Base-by-base conservation (phyloP, 2,113 vertebrate species). In the Hydrolagus affinis region DNA sequence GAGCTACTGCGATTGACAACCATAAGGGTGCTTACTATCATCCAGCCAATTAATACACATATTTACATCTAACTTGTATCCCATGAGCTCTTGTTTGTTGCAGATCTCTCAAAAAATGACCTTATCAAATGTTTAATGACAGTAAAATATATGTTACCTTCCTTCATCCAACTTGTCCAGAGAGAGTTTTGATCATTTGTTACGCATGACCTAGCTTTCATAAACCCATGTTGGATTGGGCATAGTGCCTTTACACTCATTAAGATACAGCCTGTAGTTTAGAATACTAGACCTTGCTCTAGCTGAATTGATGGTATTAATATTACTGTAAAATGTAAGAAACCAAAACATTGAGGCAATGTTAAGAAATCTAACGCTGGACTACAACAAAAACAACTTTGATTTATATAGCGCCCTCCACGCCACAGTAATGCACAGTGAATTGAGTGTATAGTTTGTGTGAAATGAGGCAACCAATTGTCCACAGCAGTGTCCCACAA, bases 1-100 rank as follows among this genome's bases (percentile, higher is more conserved):
- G 28, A 32, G 32, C 23, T 32, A 25, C 11, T 30, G 11, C 66
- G 62, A 66, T 83, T 83, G 78, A 64, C 78, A 83, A 83, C 78
- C 11, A 6, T n/a, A n/a, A n/a, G n/a, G n/a, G 60, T 30, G 25
- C 62, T 83, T 30, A 15, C 62, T 64, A 19, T 21, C 3, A 83
- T 32, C 78, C 32, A 32, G 62, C 78, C 78, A 83, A 83, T 83
- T 83, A 83, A 83, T 83, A 28, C 64, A 11, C 28, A 25, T 64
- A 83, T 83, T 83, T 83, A 32, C 23, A 66, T 66, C 66, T 64
- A 32, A 83, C 60, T 1, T 32, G 62, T 15, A 32, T 68, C 78
- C 15, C 78, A 68, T 83, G 62, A 83, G 78, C 25, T 83, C 66
- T 83, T 66, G 66, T 32, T 66, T 83, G 60, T 59, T 62, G 64